Evolutionary conservation across 2,113 vertebrate species (phyloP).

Genomic region (Chloropsis hardwickii): DNA sequence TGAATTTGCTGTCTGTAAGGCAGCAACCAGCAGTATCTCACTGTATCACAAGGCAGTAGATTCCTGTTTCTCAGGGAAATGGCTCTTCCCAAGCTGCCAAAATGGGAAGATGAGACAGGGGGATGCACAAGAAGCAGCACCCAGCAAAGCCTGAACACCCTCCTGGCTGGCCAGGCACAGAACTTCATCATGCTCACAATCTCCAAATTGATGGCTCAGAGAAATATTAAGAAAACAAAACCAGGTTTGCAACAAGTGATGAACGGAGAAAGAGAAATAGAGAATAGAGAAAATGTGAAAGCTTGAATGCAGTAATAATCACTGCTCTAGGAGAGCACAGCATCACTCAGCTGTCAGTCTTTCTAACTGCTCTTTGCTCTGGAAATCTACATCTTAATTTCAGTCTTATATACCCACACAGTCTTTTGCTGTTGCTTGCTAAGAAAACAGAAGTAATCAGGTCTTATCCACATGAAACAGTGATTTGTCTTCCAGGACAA

Average conservation of each 20-base stretch:
- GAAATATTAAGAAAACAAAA: neutral
- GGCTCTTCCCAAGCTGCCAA: neutral
- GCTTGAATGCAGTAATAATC: neutral
- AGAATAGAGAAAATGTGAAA: neutral
- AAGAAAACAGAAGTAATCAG: neutral
- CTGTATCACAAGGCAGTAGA: accelerated
- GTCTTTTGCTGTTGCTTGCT: neutral
- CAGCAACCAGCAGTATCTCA: neutral
- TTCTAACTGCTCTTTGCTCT: neutral
- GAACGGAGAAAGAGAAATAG: neutral
- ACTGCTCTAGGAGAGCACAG: neutral
- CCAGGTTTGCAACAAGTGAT: neutral
- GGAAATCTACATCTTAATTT: neutral
- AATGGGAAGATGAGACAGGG: neutral
- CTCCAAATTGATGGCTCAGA: neutral
- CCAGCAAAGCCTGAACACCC: neutral
- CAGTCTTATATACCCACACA: neutral
- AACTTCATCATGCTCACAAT: neutral
- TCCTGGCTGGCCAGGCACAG: neutral
- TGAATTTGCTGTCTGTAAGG: neutral
- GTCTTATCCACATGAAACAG: neutral
- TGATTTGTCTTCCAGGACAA: neutral
- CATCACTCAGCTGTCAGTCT: neutral
- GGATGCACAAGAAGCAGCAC: neutral
- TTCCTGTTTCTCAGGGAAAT: neutral